Percentiles rank a stretch among this genome's conserved stretches.
phyloP scores from a whole-genome alignment of 2,888 invertebrate genomes.

The Cryptocephalus moraei region DNA sequence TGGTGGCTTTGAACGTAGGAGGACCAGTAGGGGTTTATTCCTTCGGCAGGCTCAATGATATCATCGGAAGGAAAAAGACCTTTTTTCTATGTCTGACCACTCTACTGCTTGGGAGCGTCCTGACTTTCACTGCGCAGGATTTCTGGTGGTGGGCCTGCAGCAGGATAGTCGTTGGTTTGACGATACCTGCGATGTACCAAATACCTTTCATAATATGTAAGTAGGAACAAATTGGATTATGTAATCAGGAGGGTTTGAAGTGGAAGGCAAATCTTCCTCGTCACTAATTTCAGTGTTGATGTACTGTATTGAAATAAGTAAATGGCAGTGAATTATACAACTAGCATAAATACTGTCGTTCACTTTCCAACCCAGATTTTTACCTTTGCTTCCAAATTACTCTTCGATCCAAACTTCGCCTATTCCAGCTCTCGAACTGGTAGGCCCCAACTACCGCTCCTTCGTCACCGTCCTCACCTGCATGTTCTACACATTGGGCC shows the following conservation, averaged over 20 bases:
- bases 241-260: no score
- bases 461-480: constrained; percentile 90
- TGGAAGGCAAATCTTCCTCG: no score
- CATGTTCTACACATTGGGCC: constrained; percentile 78
- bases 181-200: constrained; percentile 87
- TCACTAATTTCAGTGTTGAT: no score
- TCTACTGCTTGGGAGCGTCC: constrained; percentile 67
- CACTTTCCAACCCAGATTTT: no score
- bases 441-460: constrained; percentile 83
- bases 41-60: constrained; percentile 79
- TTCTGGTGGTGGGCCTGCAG: constrained; percentile 79
- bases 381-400: no score
- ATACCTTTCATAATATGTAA: constrained; percentile 92
- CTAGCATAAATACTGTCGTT: no score
- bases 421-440: constrained; percentile 73
- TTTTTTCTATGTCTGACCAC: constrained; percentile 79
- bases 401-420: no score
- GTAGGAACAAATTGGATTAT: constrained; percentile 20
- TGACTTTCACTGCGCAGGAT: constrained; percentile 66
- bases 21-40: constrained; percentile 84
- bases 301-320: no score
- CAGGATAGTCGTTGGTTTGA: constrained; percentile 75
- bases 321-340: no score
- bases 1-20: constrained; percentile 78
- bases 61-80: constrained; percentile 73